Conservation (phyloP, 1,140 invertebrate genomes). For the Drosophila azteca region DNA sequence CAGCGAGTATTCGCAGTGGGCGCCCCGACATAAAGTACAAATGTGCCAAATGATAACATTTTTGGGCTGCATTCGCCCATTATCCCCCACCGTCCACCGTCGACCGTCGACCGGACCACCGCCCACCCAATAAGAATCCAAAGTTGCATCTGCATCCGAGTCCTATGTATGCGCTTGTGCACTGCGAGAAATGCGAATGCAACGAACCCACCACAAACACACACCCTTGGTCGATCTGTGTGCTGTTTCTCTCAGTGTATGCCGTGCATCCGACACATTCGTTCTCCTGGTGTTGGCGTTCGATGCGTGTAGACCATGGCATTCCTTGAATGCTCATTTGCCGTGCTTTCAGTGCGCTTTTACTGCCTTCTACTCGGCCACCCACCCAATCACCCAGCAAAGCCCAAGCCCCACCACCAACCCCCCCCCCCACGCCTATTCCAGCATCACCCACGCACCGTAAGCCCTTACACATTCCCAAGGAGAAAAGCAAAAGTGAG, state of each 20-base stretch:
- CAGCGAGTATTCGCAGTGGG: slow-evolving; percentile 1
- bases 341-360: slow-evolving; percentile 56
- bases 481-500: background rate
- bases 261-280: background rate
- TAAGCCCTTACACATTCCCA: background rate
- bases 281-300: slow-evolving; percentile 19
- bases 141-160: slow-evolving; percentile 40
- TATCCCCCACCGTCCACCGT: background rate
- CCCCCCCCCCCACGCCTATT: background rate
- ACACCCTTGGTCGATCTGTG: too few species aligned
- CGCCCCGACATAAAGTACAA: slow-evolving; percentile 58
- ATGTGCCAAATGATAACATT: slow-evolving; percentile 76
- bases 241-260: slow-evolving; percentile 7
- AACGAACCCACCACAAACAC: too few species aligned
- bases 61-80: slow-evolving; percentile 34
- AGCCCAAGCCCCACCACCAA: background rate
- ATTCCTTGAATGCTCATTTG: slow-evolving; percentile 77
- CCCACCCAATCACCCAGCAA: background rate
- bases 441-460: background rate
- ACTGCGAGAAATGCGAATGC: too few species aligned
- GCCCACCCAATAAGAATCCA: background rate
- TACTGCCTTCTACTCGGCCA: slow-evolving; percentile 17
- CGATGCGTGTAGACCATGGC: slow-evolving; percentile 57
- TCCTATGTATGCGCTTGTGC: background rate
- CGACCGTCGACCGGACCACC: too few species aligned